Evolutionary conservation across 2,888 invertebrate genomes (phyloP).

Genomic region (Ctena decussata): DNA sequence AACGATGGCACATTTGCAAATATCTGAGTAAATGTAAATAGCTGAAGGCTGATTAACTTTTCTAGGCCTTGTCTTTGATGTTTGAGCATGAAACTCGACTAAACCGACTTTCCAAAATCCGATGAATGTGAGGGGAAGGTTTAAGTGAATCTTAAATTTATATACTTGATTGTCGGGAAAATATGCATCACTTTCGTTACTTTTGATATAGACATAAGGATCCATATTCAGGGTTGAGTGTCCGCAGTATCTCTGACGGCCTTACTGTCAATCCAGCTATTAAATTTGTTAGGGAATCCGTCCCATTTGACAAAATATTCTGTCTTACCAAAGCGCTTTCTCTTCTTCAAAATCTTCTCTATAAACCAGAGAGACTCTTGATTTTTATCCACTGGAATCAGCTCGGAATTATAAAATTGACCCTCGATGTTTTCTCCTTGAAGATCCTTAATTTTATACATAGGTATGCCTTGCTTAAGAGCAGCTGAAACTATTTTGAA

Average conservation of each 20-base stretch:
- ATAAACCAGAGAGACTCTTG: slow-evolving; percentile 32
- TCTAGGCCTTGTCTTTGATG: not conserved
- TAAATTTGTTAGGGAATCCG: not conserved
- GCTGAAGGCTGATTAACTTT: not conserved
- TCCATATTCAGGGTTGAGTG: not conserved
- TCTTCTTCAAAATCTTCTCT: slow-evolving; percentile 30
- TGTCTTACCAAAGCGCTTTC: slow-evolving; percentile 7
- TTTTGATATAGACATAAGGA: not conserved
- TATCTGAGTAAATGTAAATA: not conserved
- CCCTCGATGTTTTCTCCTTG: slow-evolving; percentile 12
- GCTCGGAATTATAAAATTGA: slow-evolving; percentile 30
- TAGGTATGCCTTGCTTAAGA: slow-evolving; percentile 35
- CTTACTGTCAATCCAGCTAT: not conserved
- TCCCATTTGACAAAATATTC: not conserved
- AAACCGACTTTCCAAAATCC: not conserved
- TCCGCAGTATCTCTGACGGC: not conserved
- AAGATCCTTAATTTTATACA: slow-evolving; percentile 26
- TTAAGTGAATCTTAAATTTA: not conserved
- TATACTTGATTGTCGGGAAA: not conserved
- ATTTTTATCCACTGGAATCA: slow-evolving; percentile 12
- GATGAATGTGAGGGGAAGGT: not conserved
- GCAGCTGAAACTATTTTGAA: slow-evolving; percentile 19
- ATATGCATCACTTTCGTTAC: not conserved
- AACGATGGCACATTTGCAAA: not conserved
- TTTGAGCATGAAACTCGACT: not conserved